Base-by-base conservation (phyloP, 1,140 invertebrate genomes). In the Brachionus rubens region DNA sequence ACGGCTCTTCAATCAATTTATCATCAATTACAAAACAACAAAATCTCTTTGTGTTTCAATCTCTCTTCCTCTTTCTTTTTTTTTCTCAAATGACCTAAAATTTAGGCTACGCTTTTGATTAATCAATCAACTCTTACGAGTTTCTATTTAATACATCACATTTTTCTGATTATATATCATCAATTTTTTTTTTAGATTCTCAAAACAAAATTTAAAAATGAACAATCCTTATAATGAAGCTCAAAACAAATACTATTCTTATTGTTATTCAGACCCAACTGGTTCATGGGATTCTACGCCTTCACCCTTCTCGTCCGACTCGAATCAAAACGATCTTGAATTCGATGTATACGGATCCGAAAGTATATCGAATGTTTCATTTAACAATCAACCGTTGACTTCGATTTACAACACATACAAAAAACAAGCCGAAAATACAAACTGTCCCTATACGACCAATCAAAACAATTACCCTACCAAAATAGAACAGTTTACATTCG, bases 11-110 rank as follows among this genome's bases (percentile, higher is more conserved):
- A n/a, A n/a, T 28, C 52, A 28, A 24, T n/a, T 54, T 54, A 26
- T 54, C 24, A 54, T 54, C 16, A 10, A 54, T 54, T 30, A n/a
- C 52, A 54, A 54, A 54, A 14, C 24, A 54, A 28, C 7, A 26
- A 24, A 54, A n/a, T n/a, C n/a, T n/a, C n/a, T n/a, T n/a, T n/a
- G n/a, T n/a, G n/a, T n/a, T n/a, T n/a, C n/a, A n/a, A n/a, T n/a
- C n/a, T n/a, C n/a, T 54, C 52, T 54, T 0, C 33, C 24, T 54
- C 52, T 28, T 28, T 54, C 52, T 28, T 28, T 21, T 54, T n/a
- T 54, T 54, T 54, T 54, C 52, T 54, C 52, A 28, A 54, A 33
- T 28, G 52, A 54, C 52, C 52, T 54, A 54, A n/a, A 54, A 54
- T 28, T 28, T 28, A 54, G 21, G 16, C 48, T 28, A 54, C 33